Evolutionary conservation across 2,113 vertebrate genomes (phyloP), one percentile per base, ranked within the genome.

Genomic region (Anarrhichthys ocellatus): DNA sequence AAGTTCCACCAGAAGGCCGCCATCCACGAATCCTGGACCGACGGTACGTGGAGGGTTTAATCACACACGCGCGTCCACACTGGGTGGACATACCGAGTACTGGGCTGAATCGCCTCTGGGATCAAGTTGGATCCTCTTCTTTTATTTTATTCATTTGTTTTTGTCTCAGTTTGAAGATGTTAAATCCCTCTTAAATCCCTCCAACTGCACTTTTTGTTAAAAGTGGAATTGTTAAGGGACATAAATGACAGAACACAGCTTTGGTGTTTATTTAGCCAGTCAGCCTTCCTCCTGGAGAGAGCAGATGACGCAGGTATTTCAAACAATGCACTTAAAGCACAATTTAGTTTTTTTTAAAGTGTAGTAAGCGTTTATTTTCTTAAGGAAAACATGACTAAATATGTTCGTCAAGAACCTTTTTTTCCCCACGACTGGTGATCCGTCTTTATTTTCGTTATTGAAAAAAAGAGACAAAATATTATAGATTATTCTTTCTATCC

Each of bases 1-100:
- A 99, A 99, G 88, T 99, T 99, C 92, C 89, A 97, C 20, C 97
- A 99, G 93, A 99, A 99, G 68, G 97, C 97, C 0, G 95, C 96
- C 38, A 99, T 98, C 93, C 98, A 99, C 0, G 97, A 99, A 80
- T 91, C 93, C 86, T 99, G 98, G 98, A 98, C 97, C 0, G 96
- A 97, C 0, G 97, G 97, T 98, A 74, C 0, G 71, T 27, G 0
- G 14, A 32, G 1, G 52, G 24, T 20, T 64, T 7, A 58, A 40
- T 9, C 38, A 56, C 24, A 1, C 27, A 36, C 50, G 22, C 54
- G 15, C 38, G 14, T 2, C 10, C 17, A n/a, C 8, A 3, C 22
- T 29, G 29, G 29, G 29, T 29, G 29, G 29, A 68, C 15, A 27
- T 0, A 27, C 40, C 8, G 9, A 13, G 44, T 46, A 15, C 62